Evolutionary conservation across 2,888 invertebrate genomes (phyloP), one percentile per base, ranked within the genome.

Genomic region (Desoria tigrina): DNA sequence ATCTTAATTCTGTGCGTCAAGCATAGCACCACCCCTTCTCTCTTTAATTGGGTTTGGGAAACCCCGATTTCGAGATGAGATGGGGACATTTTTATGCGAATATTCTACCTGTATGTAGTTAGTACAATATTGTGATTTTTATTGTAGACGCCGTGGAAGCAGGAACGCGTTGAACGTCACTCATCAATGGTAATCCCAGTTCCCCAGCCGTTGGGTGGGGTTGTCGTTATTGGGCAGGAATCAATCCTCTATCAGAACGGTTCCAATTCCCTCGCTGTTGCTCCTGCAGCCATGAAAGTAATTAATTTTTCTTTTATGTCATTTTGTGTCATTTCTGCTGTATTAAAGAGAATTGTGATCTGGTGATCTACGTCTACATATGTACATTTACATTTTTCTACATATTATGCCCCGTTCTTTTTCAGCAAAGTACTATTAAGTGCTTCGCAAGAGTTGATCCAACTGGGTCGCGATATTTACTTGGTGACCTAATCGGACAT

Each of bases 201-300:
- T n/a, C 96, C 97, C 7, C 90, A 92, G 61, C 97, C 97, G 3
- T 86, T 94, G 71, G 90, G 90, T 81, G 99, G 99, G 42, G 94
- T 94, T 1, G 89, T 99, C 76, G 92, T 99, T 18, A 92, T 99
- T 78, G 98, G 98, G 0, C 94, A 96, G 78, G 97, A 99, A 80
- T 94, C 95, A 23, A 95, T 99, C 80, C 87, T 96, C 2, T 98
- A 98, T 79, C 96, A 97, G 78, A 93, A 95, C 81, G 96, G 95
- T 21, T 90, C 89, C 72, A 89, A 87, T 32, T 93, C 91, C 77
- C 88, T 92, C 9, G 93, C 95, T 1, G 93, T 96, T 1, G 94
- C 95, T 0, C 96, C 97, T 1, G 88, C 95, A 55, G 90, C 94
- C 73, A 95, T 97, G 71, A 94, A 94, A 84, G 90, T 90, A 32